These are phyloP conservation scores for Chalcosyrphus nemorum DNA, from an alignment of 2,888 invertebrate genomes.

Conservation along the genomic window DNA sequence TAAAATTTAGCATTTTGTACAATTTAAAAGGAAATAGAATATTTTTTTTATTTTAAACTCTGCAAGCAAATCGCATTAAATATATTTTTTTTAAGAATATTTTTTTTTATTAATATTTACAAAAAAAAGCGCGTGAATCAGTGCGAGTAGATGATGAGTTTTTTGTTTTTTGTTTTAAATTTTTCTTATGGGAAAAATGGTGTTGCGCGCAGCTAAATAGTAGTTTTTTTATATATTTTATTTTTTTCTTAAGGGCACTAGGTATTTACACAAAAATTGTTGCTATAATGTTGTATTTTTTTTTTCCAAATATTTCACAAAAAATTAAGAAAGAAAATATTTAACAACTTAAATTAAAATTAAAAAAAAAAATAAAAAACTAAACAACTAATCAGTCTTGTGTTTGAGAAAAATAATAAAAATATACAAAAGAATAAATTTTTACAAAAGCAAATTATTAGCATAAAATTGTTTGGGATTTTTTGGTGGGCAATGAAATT, in stretches of 20 bases:
- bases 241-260: constrained; percentile 68
- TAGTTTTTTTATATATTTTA: constrained; percentile 31
- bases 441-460: not conserved
- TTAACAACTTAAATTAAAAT: constrained; percentile 34
- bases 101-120: constrained; percentile 55
- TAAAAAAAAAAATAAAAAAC: constrained; percentile 43
- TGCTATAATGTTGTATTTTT: constrained; percentile 29
- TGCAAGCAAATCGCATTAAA: constrained; percentile 64
- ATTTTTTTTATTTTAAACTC: constrained; percentile 4
- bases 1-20: constrained; percentile 60
- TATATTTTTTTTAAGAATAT: constrained; percentile 17
- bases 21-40: constrained; percentile 37
- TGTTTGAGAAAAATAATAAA: constrained; percentile 46
- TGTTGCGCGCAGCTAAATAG: constrained; percentile 66
- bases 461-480: too few relatives aligned
- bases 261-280: constrained; percentile 69
- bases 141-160: constrained; percentile 43
- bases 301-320: constrained; percentile 5
- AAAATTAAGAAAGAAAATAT: constrained; percentile 6
- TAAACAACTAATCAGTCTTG: constrained; percentile 73
- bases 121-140: constrained; percentile 68
- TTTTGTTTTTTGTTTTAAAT: not conserved
- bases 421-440: not conserved
- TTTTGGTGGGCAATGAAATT: not conserved
- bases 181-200: constrained; percentile 13